Conservation (phyloP, 1,140 invertebrate genomes). For the Lamellibrachia luymesi region DNA sequence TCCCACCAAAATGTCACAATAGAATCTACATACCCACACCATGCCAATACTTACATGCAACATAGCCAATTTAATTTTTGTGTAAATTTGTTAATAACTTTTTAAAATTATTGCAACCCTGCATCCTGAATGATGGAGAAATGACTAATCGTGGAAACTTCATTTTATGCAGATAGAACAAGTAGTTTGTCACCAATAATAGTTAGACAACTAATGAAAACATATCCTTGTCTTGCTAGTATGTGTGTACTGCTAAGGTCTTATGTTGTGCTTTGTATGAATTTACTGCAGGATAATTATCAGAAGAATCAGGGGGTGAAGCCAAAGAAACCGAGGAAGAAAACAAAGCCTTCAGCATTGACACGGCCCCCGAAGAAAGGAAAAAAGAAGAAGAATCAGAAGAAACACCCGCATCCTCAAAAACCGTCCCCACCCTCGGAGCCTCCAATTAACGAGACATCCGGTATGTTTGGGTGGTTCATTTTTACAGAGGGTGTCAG, state of each 20-base stretch:
- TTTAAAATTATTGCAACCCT: too few species aligned
- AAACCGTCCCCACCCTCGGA: slow-evolving; percentile 9
- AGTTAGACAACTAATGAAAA: too few species aligned
- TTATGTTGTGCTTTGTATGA: not conserved
- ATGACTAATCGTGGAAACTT: not conserved
- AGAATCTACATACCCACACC: too few species aligned
- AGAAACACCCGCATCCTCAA: slow-evolving; percentile 27
- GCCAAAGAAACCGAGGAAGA: slow-evolving; percentile 78
- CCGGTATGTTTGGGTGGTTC: not conserved
- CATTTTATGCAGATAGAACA: not conserved
- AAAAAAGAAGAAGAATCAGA: slow-evolving; percentile 69
- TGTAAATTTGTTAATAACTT: too few species aligned
- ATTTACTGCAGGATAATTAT: slow-evolving; percentile 68
- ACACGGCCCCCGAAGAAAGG: slow-evolving; percentile 67
- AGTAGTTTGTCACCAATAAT: too few species aligned
- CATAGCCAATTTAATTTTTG: too few species aligned
- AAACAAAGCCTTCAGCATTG: slow-evolving; percentile 70
- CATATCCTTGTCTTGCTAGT: too few species aligned
- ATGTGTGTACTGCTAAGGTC: too few species aligned
- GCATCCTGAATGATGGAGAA: too few species aligned
- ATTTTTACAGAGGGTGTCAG: not conserved
- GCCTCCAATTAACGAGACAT: not conserved
- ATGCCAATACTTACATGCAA: too few species aligned
- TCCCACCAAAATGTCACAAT: too few species aligned
- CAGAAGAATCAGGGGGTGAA: slow-evolving; percentile 63